Base-by-base conservation (phyloP, 1,140 invertebrate genomes). In the Drosophila bipectinata region DNA sequence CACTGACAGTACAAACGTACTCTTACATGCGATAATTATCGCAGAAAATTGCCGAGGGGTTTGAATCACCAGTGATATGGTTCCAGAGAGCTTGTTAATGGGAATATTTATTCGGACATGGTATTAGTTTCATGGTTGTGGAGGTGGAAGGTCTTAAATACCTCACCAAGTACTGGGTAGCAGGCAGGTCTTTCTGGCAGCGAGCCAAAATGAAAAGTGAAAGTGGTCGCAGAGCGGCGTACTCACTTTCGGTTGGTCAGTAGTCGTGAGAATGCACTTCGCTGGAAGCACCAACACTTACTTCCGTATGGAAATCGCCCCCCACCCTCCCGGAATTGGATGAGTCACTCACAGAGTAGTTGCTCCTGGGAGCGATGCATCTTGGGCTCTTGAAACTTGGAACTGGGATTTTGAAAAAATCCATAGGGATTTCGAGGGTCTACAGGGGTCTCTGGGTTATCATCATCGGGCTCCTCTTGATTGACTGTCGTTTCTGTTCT, bases 161-260 rank as follows among this genome's bases (percentile, higher is more conserved):
- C 62, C 49, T 30, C 3, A 9, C 30, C 6, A 8, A 14, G 12
- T 30, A 51, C 47, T 37, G 66, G 53, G 66, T 56, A 24, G n/a
- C 7, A 14, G 30, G 15, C n/a, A 14, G 21, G 32, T 69, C 66
- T 69, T 41, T 55, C 69, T 69, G 66, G 66, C 66, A 56, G 34
- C 32, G 32, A 15, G 63, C 66, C 66, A 69, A 69, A 18, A 18
- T 21, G 18, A 30, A 68, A 69, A 69, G 66, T 69, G 66, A 69
- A 69, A 69, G 66, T 69, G 66, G 30, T 14, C 24, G 32, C 52
- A 39, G 24, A 57, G 34, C 10, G 15, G 47, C 34, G 30, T 47
- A 39, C 41, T 67, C 28, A 67, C 62, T 54, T 68, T 68, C 63
- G 44, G 21, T 21, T 21, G 21, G 21, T 21, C 21, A 32, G 24